Evolutionary conservation across 1,140 invertebrate genomes (phyloP).

Genomic region (Ruditapes philippinarum): DNA sequence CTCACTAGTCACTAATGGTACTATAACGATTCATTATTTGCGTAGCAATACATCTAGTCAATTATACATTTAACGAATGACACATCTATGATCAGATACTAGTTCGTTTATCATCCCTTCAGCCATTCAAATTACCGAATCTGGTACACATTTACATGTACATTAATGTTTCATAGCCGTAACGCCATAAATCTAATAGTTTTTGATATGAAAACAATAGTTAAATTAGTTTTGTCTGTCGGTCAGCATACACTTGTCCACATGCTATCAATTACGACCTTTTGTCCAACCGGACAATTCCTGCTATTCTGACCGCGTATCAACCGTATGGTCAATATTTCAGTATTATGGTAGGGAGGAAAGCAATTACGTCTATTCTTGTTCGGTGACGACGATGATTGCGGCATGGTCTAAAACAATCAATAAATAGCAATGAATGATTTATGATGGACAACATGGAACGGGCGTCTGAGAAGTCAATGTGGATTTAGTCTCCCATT

Average conservation of each 20-base stretch:
- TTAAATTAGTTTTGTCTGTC: not conserved
- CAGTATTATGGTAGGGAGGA: not conserved
- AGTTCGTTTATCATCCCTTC: not conserved
- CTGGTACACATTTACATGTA: not conserved
- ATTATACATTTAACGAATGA: not conserved
- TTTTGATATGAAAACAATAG: not conserved
- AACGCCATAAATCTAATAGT: conserved; percentile 2
- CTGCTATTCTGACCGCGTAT: too few relatives aligned
- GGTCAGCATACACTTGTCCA: not conserved
- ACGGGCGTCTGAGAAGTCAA: conserved; percentile 5
- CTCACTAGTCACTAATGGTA: too few relatives aligned
- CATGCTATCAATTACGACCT: conserved; percentile 6
- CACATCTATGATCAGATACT: not conserved
- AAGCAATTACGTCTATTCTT: conserved; percentile 15
- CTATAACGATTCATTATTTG: too few relatives aligned
- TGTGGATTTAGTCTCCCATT: not conserved
- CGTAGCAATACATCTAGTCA: too few relatives aligned
- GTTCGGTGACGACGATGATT: not conserved
- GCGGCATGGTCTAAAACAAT: conserved; percentile 17
- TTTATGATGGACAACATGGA: not conserved
- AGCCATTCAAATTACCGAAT: not conserved
- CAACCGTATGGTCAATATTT: conserved; percentile 9
- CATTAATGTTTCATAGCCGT: not conserved
- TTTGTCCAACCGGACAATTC: not conserved
- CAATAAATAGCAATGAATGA: conserved; percentile 24